Evolutionary conservation across 1,140 invertebrate species (phyloP).

Genomic region (Palaemon carinicauda): DNA sequence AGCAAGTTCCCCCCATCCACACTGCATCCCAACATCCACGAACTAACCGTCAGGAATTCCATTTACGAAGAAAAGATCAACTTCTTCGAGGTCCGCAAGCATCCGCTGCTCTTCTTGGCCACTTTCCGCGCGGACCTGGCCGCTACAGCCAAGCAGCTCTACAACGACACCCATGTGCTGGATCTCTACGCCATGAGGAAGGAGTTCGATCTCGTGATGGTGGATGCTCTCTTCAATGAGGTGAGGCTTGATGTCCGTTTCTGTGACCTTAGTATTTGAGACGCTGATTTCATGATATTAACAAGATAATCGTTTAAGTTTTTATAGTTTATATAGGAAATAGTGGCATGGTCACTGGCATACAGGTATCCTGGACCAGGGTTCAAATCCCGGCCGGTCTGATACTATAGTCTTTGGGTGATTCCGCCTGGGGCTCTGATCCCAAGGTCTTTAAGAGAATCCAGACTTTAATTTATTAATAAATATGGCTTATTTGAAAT

Average conservation of each 20-base stretch:
- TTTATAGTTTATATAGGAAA: no score
- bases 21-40: neutral
- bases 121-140: neutral
- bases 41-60: neutral
- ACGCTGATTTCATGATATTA: no score
- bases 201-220: neutral
- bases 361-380: no score
- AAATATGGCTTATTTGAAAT: no score
- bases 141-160: neutral
- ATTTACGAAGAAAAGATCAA: neutral
- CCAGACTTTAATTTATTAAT: no score
- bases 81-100: neutral
- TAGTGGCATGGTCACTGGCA: no score
- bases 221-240: neutral
- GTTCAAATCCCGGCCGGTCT: no score
- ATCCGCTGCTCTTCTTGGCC: neutral
- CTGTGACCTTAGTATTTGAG: no score
- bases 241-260: neutral
- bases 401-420: no score
- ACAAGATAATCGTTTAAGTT: no score
- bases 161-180: neutral
- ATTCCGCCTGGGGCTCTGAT: no score
- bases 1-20: neutral
- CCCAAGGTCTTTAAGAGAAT: no score
- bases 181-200: slow-evolving; percentile 6